Evolutionary conservation across 2,888 invertebrate species (phyloP).

Genomic region (Sphaerolaimus hirsutus): DNA sequence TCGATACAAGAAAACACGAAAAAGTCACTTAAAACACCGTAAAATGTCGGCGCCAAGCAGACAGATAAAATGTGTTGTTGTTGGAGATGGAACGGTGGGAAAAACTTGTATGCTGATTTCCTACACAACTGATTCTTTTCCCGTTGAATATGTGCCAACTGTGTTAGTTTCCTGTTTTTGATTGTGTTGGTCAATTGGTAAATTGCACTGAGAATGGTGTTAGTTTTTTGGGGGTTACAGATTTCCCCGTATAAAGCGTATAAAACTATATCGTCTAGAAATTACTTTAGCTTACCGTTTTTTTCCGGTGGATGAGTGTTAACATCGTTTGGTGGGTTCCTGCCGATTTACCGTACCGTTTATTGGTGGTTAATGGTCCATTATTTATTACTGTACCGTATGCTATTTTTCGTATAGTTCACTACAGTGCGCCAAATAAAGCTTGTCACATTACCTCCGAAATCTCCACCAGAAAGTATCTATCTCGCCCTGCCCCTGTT

Average conservation of each 20-base stretch:
- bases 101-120: conserved; percentile 40
- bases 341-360: neutral
- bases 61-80: conserved; percentile 39
- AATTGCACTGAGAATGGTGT: neutral
- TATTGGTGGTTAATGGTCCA: neutral
- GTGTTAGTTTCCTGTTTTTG: conserved; percentile 29
- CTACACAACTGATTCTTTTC: conserved; percentile 38
- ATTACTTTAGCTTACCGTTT: too few species aligned
- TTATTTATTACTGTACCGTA: neutral
- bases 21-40: too few species aligned
- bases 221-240: neutral
- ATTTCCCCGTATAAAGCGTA: neutral
- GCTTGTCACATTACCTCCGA: neutral
- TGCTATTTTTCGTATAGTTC: neutral
- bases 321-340: too few species aligned
- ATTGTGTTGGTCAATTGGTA: neutral
- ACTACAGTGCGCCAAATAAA: neutral
- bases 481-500: too few species aligned
- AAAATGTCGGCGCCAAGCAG: conserved; percentile 22
- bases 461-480: too few species aligned
- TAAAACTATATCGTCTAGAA: too few species aligned
- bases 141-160: conserved; percentile 38
- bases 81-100: conserved; percentile 38
- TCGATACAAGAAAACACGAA: too few species aligned
- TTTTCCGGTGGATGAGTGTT: too few species aligned